A percentile compares a stretch with the other conserved stretches of the same genome.
phyloP scores from a whole-genome alignment of 2,888 invertebrate genomes.

The Oscheius sp. region DNA sequence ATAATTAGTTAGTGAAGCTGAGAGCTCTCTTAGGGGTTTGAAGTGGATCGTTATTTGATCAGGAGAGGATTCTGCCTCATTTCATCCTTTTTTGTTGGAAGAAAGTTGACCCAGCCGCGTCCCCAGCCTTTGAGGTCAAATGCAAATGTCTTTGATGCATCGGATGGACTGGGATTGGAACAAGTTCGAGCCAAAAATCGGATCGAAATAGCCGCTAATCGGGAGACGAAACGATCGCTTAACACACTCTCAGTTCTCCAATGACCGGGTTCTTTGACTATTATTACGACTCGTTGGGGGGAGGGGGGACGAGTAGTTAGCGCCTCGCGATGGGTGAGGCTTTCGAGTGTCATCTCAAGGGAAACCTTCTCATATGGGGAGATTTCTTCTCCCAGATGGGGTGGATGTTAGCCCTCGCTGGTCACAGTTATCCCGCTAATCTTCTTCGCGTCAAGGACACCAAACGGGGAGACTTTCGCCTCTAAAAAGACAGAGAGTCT shows the following conservation, averaged over 20 bases:
- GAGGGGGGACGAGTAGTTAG: not conserved
- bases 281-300: not conserved
- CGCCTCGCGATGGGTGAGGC: too few relatives aligned
- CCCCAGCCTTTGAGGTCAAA: not conserved
- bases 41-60: too few relatives aligned
- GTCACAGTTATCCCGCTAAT: conserved; percentile 17
- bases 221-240: conserved; percentile 10
- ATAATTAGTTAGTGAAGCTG: too few relatives aligned
- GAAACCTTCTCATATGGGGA: too few relatives aligned
- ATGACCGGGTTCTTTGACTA: not conserved
- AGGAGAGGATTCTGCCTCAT: too few relatives aligned
- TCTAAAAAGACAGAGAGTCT: not conserved
- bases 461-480: not conserved
- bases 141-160: conserved; percentile 8
- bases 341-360: too few relatives aligned
- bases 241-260: not conserved
- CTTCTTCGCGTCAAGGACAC: conserved; percentile 16
- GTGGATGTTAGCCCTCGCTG: too few relatives aligned
- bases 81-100: not conserved
- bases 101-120: not conserved
- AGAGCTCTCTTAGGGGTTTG: too few relatives aligned
- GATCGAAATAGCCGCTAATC: conserved; percentile 17
- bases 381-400: too few relatives aligned
- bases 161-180: not conserved
- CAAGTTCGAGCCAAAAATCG: conserved; percentile 3